Base-by-base conservation (phyloP, 1,140 invertebrate genomes). In the Pseudomyrmex pallidus region DNA sequence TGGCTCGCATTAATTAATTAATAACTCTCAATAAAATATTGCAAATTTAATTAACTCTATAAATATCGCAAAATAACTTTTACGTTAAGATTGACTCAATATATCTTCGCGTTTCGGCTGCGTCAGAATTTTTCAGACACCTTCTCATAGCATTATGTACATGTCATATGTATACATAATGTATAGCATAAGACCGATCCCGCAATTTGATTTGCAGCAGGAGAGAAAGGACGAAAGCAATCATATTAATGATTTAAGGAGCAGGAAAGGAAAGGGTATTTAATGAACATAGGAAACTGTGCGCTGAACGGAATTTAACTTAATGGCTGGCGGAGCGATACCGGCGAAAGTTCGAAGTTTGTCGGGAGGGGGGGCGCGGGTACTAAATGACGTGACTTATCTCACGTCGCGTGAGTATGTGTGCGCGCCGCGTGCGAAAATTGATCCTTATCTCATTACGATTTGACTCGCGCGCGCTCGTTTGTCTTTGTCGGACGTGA, bases 401-500 rank as follows among this genome's bases (percentile, higher is more conserved):
- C 50, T 52, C 61, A 5, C 46, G 25, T 64, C 35, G 35, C 5
- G 63, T 20, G 64, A 62, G 22, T 66, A 66, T 64, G 63, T 68
- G 74, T 54, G 63, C 52, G 35, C 35, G 35, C 35, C 35, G 5
- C 50, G 35, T 25, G 76, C 76, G 76, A 54, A 78, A 78, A 78
- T 78, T 68, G 76, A 78, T 78, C 76, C 44, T 78, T 78, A 78
- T 78, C 76, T 78, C 76, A 70, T 78, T 78, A 78, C 52, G 54
- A 78, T 78, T 78, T 78, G 20, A 78, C 62, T 70, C 64, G 76
- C 76, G 64, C 68, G 15, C 54, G 64, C 64, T 78, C 76, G 44
- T 78, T 78, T 78, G 20, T 78, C 76, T 78, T 78, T 57, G 76
- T 78, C 76, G 76, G 44, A 48, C 76, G 52, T 70, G 76, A 78